These are phyloP conservation scores for Lamellibrachia satsuma DNA, from an alignment of 2,888 invertebrate species.

Conservation along the genomic window DNA sequence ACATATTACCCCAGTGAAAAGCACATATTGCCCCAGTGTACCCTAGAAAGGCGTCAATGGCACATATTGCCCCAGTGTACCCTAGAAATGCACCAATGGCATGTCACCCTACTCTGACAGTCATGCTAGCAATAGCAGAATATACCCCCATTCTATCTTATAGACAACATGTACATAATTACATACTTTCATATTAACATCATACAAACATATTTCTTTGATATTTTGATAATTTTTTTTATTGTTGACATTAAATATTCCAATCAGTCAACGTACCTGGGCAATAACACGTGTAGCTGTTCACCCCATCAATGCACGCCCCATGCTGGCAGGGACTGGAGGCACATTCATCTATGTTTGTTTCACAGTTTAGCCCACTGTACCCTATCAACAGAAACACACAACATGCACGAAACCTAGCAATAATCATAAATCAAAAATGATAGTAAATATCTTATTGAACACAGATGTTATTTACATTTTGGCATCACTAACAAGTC, in stretches of 20 bases:
- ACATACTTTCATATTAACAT: background rate
- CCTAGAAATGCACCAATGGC: no score
- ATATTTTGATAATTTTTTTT: background rate
- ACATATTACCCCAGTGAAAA: no score
- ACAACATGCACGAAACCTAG: no score
- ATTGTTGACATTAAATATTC: background rate
- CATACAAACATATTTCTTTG: background rate
- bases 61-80: no score
- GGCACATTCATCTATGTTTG: conserved; percentile 37
- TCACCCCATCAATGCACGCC: conserved; percentile 30
- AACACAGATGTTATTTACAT: no score
- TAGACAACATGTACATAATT: background rate
- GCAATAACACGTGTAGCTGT: conserved; percentile 29
- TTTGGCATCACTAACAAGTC: no score
- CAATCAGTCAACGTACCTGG: background rate
- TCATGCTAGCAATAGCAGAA: no score
- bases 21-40: background rate
- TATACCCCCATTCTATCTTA: background rate
- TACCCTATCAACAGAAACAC: conserved; percentile 29
- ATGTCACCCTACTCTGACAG: no score
- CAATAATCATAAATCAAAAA: no score
- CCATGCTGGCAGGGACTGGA: conserved; percentile 33
- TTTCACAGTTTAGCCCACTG: conserved; percentile 34
- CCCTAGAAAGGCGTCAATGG: background rate
- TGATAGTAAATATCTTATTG: no score